Conservation (phyloP, 2,797 vertebrate species). For the Helarctos malayanus region DNA sequence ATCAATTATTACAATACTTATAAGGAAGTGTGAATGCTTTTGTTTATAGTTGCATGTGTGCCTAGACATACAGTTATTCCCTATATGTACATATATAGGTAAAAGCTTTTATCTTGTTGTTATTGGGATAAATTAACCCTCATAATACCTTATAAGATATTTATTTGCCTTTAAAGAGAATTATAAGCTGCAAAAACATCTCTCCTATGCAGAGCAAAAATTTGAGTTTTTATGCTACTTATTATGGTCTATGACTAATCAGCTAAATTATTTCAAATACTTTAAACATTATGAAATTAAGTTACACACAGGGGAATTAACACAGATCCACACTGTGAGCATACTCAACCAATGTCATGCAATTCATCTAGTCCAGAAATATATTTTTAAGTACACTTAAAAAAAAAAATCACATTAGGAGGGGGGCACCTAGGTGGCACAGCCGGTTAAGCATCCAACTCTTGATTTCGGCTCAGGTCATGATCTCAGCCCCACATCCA, state of each 20-base stretch:
- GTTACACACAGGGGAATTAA: neutral
- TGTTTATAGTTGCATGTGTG: neutral
- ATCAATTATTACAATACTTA: neutral
- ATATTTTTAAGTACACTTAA: neutral
- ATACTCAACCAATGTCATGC: neutral
- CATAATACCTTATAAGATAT: neutral
- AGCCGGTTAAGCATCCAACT: neutral
- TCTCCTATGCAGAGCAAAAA: neutral
- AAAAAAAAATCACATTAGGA: neutral
- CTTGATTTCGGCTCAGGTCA: neutral
- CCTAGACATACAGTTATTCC: neutral
- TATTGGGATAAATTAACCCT: neutral
- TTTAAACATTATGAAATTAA: constrained; percentile 32
- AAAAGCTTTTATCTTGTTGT: neutral
- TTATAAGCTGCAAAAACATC: neutral
- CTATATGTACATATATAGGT: neutral
- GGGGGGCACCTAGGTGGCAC: neutral
- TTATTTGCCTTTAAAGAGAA: constrained; percentile 23
- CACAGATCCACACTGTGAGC: neutral
- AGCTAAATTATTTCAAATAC: constrained; percentile 46
- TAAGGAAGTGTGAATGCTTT: neutral
- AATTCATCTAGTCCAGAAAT: neutral
- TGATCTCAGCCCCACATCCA: neutral
- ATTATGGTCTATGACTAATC: neutral
- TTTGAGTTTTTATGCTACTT: neutral